Evolutionary conservation across 2,797 vertebrate species (phyloP).

Genomic region (Helicolenus hilgendorfi): DNA sequence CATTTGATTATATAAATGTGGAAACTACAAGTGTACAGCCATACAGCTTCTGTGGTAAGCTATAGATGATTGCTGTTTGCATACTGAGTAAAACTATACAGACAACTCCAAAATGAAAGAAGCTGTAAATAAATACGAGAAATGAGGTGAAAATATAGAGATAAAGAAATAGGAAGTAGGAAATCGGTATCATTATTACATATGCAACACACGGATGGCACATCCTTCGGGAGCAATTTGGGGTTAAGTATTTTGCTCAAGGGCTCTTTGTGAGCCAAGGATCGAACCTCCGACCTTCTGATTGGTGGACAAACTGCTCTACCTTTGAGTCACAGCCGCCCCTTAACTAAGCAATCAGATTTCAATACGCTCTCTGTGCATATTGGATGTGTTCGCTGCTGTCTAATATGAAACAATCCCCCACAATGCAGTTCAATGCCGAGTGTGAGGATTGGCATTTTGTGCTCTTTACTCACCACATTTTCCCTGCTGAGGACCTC

Average conservation of each 20-base stretch:
- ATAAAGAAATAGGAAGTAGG: neutral
- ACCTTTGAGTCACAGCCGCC: too few relatives aligned
- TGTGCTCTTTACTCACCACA: constrained; percentile 87
- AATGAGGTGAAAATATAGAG: neutral
- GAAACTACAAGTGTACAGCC: neutral
- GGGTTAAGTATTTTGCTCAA: too few relatives aligned
- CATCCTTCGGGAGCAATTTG: too few relatives aligned
- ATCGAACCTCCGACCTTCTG: too few relatives aligned
- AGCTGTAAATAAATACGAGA: neutral
- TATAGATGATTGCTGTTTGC: neutral
- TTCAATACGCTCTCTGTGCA: neutral
- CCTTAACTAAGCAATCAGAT: neutral
- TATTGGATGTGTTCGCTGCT: neutral
- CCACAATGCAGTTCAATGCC: neutral
- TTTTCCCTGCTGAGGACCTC: constrained; percentile 95
- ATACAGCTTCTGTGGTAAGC: neutral
- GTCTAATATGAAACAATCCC: neutral
- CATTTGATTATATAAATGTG: neutral
- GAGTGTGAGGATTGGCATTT: neutral
- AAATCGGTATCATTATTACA: too few relatives aligned
- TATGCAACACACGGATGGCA: neutral
- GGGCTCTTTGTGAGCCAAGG: too few relatives aligned
- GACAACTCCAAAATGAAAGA: neutral
- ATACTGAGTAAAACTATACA: neutral
- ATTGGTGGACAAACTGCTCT: too few relatives aligned